phyloP scores from a whole-genome alignment of 2,888 invertebrate species.

The Acleris laterana region DNA sequence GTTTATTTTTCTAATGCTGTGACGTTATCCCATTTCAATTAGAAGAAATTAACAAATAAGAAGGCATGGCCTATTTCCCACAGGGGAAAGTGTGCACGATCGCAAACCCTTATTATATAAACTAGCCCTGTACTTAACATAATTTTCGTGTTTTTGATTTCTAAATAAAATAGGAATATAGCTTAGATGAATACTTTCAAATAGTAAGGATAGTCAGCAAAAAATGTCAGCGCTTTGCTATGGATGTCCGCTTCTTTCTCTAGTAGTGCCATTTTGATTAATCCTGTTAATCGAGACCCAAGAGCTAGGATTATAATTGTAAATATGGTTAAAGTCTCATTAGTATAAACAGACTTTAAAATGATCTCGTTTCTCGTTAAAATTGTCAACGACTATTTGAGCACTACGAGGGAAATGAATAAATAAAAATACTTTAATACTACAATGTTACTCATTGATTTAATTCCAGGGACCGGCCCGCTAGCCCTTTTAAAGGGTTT shows the following conservation, averaged over 20 bases:
- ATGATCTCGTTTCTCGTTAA: conserved; percentile 70
- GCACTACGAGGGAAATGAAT: conserved; percentile 76
- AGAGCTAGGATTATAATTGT: conserved; percentile 30
- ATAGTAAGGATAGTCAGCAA: conserved; percentile 24
- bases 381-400: conserved; percentile 69
- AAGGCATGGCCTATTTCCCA: too few species aligned
- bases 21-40: too few species aligned
- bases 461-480: too few species aligned
- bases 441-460: conserved; percentile 28
- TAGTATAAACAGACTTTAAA: conserved; percentile 61
- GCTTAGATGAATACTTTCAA: conserved; percentile 23
- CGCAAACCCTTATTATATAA: conserved; percentile 38
- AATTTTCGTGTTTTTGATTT: conserved; percentile 34
- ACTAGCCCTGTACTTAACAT: conserved; percentile 50
- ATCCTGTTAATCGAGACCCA: conserved; percentile 34
- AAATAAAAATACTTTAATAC: conserved; percentile 60
- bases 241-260: conserved; percentile 37
- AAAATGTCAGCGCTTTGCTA: conserved; percentile 29
- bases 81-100: too few species aligned
- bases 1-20: too few species aligned
- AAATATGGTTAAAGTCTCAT: conserved; percentile 37
- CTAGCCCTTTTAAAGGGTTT: too few species aligned
- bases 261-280: conserved; percentile 64
- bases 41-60: too few species aligned
- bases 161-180: conserved; percentile 29